Evolutionary conservation across 1,140 invertebrate genomes (phyloP), one percentile per base, ranked within the genome.

Genomic region (Andrena cerasifolii): DNA sequence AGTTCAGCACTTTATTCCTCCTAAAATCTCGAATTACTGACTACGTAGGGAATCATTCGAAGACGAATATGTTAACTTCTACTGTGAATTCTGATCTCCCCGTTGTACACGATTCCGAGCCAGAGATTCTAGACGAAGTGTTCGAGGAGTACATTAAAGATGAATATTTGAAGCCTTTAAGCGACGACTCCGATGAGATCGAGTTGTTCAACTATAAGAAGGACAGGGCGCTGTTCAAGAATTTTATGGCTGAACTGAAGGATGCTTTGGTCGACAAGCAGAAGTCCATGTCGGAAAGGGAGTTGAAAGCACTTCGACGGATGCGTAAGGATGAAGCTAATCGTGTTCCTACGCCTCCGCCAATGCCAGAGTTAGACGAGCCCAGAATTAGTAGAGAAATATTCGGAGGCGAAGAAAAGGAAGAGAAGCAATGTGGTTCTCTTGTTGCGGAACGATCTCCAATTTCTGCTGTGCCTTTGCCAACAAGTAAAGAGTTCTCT

Each of bases 131-230:
- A n/a, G 92, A 93, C 67, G 92, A 93, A 78, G 91, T 92, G 4
- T 93, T 92, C 67, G 91, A 92, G 77, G 91, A 91, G 33, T 92
- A 92, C 61, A 92, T 93, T 7, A 92, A 85, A 62, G 89, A 92
- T 58, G 90, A 92, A 71, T 91, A 92, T 82, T 61, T 89, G 10
- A 89, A 90, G 24, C 82, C 91, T 21, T 70, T 88, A 24, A 83
- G 63, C 47, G 87, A 90, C 40, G 88, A 89, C 65, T 76, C 76
- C 3, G 81, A 91, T 33, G 82, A 84, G 26, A 80, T 75, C 10
- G 65, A 78, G 5, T 26, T 85, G 5, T 73, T 88, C 51, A 82
- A 84, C 49, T 78, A 76, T 21, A 90, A 91, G 49, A 51, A 91
- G 2, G 89, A 91, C 70, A 88, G 89, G 72, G 59, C 90, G 5